A percentile compares a stretch with the other conserved stretches of the same genome.
Evolutionary conservation across 2,797 vertebrate genomes (phyloP).

Genomic region (Melanotaenia nigrans): DNA sequence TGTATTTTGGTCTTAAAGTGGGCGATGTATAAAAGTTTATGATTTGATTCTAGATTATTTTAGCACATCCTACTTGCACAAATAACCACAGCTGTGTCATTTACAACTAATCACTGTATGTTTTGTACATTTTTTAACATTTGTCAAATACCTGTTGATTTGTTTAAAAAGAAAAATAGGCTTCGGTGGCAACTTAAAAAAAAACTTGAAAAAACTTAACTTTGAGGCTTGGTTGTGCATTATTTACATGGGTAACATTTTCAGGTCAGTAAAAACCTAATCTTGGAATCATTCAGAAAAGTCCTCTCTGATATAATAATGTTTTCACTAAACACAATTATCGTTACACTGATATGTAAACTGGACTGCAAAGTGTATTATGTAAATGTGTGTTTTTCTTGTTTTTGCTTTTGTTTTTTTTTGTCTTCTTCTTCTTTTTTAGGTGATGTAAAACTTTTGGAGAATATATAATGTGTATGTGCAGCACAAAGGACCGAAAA

Average conservation of each 20-base stretch:
- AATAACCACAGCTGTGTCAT: background rate
- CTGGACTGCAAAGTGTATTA: constrained; percentile 9
- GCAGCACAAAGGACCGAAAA: constrained; percentile 10
- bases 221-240: too few species aligned
- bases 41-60: too few species aligned
- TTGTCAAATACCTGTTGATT: too few species aligned
- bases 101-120: background rate
- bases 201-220: too few species aligned
- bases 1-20: too few species aligned
- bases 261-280: background rate
- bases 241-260: too few species aligned
- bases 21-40: too few species aligned
- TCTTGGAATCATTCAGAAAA: background rate
- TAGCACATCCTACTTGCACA: background rate
- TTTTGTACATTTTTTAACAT: background rate
- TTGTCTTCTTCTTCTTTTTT: constrained; percentile 14
- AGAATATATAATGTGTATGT: constrained; percentile 13
- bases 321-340: background rate
- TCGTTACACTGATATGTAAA: background rate
- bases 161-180: too few species aligned
- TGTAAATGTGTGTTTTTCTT: background rate
- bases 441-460: constrained; percentile 6
- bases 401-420: constrained; percentile 1
- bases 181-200: too few species aligned
- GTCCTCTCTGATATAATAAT: background rate